Conservation (phyloP, 2,113 vertebrate genomes). For the Heterotis niloticus region DNA sequence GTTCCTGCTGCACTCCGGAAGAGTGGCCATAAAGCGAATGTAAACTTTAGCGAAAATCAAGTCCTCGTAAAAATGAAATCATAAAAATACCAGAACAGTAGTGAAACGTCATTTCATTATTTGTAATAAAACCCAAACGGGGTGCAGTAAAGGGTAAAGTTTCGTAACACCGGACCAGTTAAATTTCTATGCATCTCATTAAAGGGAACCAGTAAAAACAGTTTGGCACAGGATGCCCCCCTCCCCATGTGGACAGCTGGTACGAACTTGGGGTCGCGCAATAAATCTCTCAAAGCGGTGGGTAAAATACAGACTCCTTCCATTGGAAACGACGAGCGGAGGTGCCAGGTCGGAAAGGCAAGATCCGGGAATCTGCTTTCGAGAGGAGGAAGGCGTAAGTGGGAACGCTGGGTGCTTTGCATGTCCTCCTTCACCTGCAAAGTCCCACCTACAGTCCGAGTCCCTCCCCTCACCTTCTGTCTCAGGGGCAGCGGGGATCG, state of each 20-base stretch:
- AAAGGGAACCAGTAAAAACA: slow-evolving; percentile 31
- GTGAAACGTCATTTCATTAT: slow-evolving; percentile 60
- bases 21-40: slow-evolving; percentile 55
- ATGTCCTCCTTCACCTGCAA: background rate
- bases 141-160: slow-evolving; percentile 46
- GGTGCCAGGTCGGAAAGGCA: background rate
- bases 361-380: background rate
- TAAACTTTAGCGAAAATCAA: slow-evolving; percentile 52
- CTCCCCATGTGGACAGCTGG: slow-evolving; percentile 1
- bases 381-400: background rate
- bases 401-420: background rate
- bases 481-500: slow-evolving; percentile 4
- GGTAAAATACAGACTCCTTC: slow-evolving; percentile 33
- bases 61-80: slow-evolving; percentile 60
- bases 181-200: slow-evolving; percentile 37
- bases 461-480: background rate
- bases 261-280: slow-evolving; percentile 22
- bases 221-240: slow-evolving; percentile 18
- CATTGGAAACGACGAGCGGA: slow-evolving; percentile 4
- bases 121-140: slow-evolving; percentile 53
- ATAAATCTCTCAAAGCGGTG: slow-evolving; percentile 33
- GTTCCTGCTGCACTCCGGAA: slow-evolving; percentile 58
- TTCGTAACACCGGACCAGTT: slow-evolving; percentile 46
- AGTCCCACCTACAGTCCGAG: background rate
- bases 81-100: slow-evolving; percentile 66